phyloP scores from a whole-genome alignment of 2,113 vertebrate species.

The Solea senegalensis region DNA sequence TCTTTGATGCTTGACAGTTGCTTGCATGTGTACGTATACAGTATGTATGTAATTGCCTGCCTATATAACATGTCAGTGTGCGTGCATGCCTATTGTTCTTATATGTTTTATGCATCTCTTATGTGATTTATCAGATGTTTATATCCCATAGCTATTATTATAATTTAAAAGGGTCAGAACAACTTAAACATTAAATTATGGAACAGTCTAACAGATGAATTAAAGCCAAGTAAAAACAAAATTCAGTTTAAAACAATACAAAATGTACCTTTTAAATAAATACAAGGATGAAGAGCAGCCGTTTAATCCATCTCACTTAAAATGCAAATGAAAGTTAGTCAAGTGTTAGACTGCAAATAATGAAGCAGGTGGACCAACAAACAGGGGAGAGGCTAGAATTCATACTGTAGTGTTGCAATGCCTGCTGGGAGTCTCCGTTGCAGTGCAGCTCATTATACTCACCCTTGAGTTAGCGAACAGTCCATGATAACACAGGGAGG shows the following conservation, averaged over 20 bases:
- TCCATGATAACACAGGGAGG: slow-evolving; percentile 70
- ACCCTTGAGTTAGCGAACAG: slow-evolving; percentile 54
- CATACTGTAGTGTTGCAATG: slow-evolving; percentile 61
- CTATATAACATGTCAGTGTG: slow-evolving; percentile 16
- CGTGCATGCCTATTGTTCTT: neutral
- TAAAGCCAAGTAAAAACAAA: too few relatives aligned
- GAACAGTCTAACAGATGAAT: too few relatives aligned
- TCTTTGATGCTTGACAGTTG: neutral
- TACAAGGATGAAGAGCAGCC: too few relatives aligned
- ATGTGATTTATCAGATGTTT: slow-evolving; percentile 65
- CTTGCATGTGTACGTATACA: neutral
- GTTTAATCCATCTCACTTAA: slow-evolving; percentile 53
- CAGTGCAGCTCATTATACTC: slow-evolving; percentile 52
- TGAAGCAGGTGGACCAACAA: slow-evolving; percentile 63
- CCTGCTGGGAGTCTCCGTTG: slow-evolving; percentile 66
- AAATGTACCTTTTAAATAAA: too few relatives aligned
- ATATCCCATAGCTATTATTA: slow-evolving; percentile 69
- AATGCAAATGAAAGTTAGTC: slow-evolving; percentile 77
- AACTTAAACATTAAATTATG: too few relatives aligned
- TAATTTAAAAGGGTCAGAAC: too few relatives aligned
- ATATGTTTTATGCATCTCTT: slow-evolving; percentile 48
- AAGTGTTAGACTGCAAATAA: slow-evolving; percentile 57
- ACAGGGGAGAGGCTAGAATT: slow-evolving; percentile 64
- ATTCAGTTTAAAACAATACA: too few relatives aligned
- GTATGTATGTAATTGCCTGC: slow-evolving; percentile 16